Percentiles rank a stretch among this genome's conserved stretches.
phyloP scores from a whole-genome alignment of 1,140 invertebrate species.

The Heterodera carotae region DNA sequence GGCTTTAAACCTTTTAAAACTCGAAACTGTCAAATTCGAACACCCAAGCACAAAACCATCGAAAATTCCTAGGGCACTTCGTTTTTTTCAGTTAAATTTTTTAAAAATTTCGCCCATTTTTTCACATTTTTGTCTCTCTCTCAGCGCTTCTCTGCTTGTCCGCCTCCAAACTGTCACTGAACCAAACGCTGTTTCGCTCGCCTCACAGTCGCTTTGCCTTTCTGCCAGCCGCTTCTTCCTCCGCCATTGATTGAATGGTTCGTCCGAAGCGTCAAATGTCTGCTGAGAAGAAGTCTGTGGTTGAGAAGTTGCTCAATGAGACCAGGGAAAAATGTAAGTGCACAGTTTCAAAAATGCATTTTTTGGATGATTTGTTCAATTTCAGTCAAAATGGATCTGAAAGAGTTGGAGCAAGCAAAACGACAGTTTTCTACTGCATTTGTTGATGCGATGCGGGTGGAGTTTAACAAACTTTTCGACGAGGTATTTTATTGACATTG shows the following conservation, averaged over 20 bases:
- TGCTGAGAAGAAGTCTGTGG: not conserved
- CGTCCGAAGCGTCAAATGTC: not conserved
- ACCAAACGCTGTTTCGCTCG: no score
- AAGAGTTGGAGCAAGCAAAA: slow-evolving; percentile 12
- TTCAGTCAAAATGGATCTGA: slow-evolving; percentile 11
- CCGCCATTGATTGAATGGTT: not conserved
- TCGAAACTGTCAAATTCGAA: no score
- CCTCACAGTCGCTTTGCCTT: no score
- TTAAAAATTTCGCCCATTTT: no score
- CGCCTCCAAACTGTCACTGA: no score
- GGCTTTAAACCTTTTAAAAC: no score
- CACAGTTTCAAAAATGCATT: not conserved
- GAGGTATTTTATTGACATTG: not conserved
- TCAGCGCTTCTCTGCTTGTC: no score
- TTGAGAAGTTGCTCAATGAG: not conserved
- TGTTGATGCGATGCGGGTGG: not conserved
- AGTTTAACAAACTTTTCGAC: slow-evolving; percentile 5
- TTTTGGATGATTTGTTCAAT: not conserved
- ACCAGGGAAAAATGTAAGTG: slow-evolving; percentile 11
- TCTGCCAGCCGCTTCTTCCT: no score
- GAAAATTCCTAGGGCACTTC: no score
- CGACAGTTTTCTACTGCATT: slow-evolving; percentile 3
- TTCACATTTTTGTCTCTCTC: no score
- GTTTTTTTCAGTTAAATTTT: no score
- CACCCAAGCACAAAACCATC: no score